phyloP scores from a whole-genome alignment of 2,888 invertebrate genomes.

The Drosophila recens region DNA sequence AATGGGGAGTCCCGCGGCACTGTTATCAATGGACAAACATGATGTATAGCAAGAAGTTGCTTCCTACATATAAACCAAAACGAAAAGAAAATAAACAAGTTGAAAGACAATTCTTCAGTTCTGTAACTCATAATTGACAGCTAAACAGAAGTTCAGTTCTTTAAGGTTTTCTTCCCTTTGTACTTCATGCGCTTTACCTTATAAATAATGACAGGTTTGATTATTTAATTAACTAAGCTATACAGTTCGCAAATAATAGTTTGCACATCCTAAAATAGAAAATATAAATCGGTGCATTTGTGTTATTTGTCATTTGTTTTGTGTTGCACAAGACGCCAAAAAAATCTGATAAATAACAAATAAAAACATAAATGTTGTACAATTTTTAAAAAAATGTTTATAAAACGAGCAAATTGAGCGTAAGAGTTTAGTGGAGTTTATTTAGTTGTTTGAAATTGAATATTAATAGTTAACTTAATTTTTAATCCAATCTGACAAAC shows the following conservation, averaged over 20 bases:
- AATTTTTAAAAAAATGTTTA: too few species aligned
- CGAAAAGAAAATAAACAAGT: slow-evolving; percentile 1
- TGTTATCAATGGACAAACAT: slow-evolving; percentile 59
- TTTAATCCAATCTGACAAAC: too few species aligned
- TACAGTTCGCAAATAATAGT: neutral
- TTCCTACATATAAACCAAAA: slow-evolving; percentile 11
- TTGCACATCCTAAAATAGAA: too few species aligned
- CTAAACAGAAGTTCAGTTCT: neutral
- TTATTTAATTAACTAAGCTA: neutral
- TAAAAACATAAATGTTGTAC: too few species aligned
- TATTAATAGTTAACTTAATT: too few species aligned
- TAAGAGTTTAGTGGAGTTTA: too few species aligned
- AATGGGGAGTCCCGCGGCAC: slow-evolving; percentile 40
- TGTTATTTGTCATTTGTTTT: too few species aligned
- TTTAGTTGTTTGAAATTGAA: too few species aligned
- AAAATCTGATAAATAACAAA: too few species aligned
- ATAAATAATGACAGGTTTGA: neutral
- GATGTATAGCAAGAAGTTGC: slow-evolving; percentile 41
- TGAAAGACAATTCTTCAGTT: neutral
- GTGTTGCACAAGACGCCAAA: too few species aligned
- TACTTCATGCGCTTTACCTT: neutral
- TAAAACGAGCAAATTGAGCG: too few species aligned
- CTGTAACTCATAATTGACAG: neutral
- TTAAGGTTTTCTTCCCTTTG: neutral
- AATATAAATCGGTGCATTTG: too few species aligned